Percentiles rank a stretch among this genome's conserved stretches.
These are phyloP conservation scores for Numenius arquata DNA, from an alignment of 2,113 vertebrate species.

Conservation along the genomic window DNA sequence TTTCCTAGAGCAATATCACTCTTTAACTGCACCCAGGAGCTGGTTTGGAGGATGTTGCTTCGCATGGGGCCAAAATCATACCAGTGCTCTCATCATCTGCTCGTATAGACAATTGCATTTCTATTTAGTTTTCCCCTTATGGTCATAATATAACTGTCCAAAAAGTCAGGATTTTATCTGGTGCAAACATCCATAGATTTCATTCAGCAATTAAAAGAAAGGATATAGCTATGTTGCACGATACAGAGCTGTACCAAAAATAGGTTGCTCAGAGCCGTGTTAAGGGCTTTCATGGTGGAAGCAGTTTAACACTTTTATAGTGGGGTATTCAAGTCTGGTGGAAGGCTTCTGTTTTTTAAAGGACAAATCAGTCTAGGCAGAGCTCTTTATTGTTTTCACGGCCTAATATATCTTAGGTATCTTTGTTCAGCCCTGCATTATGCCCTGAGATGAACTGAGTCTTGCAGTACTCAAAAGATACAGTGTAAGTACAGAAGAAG, in stretches of 20 bases:
- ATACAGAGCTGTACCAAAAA: not conserved
- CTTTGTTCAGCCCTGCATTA: not conserved
- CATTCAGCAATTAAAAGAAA: not conserved
- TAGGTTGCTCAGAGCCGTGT: not conserved
- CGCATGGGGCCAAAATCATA: not conserved
- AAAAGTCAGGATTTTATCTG: not conserved
- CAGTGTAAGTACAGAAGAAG: not conserved
- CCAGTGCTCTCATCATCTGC: not conserved
- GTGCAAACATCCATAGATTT: not conserved
- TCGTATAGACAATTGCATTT: not conserved
- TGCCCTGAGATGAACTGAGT: not conserved
- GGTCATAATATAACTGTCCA: not conserved
- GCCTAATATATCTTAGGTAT: rapidly evolving
- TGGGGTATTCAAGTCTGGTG: not conserved
- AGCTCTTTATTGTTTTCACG: not conserved
- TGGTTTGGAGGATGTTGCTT: not conserved
- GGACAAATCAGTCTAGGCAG: not conserved
- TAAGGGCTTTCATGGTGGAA: not conserved
- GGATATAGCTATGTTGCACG: not conserved
- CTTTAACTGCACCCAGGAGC: not conserved
- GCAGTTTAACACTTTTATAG: not conserved
- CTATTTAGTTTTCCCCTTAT: not conserved
- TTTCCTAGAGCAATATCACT: not conserved
- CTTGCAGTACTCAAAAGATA: not conserved
- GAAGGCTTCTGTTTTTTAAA: not conserved